These are phyloP conservation scores for Hyposoter dolosus DNA, from an alignment of 2,888 invertebrate species.

Conservation along the genomic window DNA sequence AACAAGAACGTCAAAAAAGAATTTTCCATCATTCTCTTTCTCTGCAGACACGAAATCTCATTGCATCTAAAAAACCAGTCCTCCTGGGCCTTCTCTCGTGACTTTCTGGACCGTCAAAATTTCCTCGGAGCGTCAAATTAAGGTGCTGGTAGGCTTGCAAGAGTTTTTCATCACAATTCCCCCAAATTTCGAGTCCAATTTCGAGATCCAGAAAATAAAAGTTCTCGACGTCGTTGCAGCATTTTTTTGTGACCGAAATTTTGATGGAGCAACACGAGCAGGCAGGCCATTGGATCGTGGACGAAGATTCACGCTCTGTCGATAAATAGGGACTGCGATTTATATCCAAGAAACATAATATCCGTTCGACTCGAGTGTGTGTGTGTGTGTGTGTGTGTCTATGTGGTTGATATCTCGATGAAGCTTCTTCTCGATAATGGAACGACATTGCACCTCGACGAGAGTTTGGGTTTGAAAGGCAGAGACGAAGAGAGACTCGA, in stretches of 20 bases:
- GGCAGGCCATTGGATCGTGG: too few relatives aligned
- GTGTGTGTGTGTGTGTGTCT: background rate
- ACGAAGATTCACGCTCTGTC: conserved; percentile 1
- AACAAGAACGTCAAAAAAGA: conserved; percentile 37
- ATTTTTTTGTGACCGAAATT: too few relatives aligned
- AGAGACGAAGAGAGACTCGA: conserved; percentile 21
- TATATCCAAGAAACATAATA: conserved; percentile 43
- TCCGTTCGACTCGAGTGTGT: background rate
- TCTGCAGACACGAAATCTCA: conserved; percentile 7
- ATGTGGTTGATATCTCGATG: conserved; percentile 22
- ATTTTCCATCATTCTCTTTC: conserved; percentile 33
- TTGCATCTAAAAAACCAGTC: conserved; percentile 6
- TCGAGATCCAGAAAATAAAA: too few relatives aligned
- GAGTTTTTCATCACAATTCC: too few relatives aligned
- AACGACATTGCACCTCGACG: conserved; percentile 40
- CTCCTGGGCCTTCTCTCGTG: background rate
- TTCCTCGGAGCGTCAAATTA: too few relatives aligned
- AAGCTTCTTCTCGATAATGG: conserved; percentile 58
- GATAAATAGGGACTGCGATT: background rate
- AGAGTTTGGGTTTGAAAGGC: background rate
- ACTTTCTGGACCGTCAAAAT: too few relatives aligned
- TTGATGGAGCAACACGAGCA: background rate
- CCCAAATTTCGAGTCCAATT: too few relatives aligned
- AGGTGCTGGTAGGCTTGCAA: too few relatives aligned
- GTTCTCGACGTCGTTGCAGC: too few relatives aligned